phyloP scores from a whole-genome alignment of 2,888 invertebrate species.

The Noctua pronuba region DNA sequence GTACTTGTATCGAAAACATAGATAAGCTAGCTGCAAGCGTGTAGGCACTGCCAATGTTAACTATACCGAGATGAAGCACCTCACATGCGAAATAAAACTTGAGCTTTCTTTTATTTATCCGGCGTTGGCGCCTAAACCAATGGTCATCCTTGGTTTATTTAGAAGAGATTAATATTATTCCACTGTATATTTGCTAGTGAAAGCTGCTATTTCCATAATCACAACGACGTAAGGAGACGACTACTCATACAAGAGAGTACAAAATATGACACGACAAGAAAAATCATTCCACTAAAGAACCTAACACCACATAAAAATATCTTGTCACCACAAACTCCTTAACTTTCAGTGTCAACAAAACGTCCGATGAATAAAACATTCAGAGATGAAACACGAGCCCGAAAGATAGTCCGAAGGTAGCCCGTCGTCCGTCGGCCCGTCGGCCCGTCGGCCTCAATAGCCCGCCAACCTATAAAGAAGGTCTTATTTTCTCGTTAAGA shows the following conservation, averaged over 20 bases:
- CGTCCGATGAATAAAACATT: constrained; percentile 58
- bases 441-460: constrained; percentile 41
- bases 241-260: neutral
- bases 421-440: constrained; percentile 17
- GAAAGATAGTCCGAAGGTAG: constrained; percentile 24
- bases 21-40: neutral
- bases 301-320: constrained; percentile 39
- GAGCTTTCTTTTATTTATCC: neutral
- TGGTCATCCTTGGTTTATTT: neutral
- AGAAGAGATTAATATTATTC: neutral
- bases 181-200: neutral
- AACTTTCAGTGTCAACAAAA: constrained; percentile 55
- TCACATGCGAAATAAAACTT: neutral
- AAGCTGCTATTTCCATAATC: neutral
- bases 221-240: neutral
- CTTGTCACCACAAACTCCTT: constrained; percentile 34
- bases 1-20: neutral
- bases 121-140: neutral
- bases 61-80: neutral
- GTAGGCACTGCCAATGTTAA: neutral
- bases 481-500: constrained; percentile 52
- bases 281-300: constrained; percentile 21
- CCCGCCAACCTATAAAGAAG: constrained; percentile 49
- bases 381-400: constrained; percentile 45
- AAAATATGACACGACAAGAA: neutral